Percentiles rank a stretch among this genome's conserved stretches.
Evolutionary conservation across 2,113 vertebrate genomes (phyloP).

Genomic region (Saguinus midas): DNA sequence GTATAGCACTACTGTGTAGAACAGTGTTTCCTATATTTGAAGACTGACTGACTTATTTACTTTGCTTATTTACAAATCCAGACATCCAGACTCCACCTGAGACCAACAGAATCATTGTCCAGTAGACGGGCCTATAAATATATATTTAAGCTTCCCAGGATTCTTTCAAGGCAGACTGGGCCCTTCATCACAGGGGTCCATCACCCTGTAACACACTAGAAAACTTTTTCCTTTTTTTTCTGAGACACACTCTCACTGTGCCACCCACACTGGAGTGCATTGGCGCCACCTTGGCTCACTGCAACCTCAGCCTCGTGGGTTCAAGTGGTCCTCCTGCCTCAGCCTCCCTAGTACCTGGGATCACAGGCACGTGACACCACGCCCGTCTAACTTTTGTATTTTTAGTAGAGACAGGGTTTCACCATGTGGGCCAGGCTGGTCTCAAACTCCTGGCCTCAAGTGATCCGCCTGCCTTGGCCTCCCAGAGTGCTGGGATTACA

Average conservation of each 20-base stretch:
- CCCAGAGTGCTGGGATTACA: too few relatives aligned
- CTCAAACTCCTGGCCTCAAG: too few relatives aligned
- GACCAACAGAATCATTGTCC: neutral
- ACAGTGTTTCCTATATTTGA: neutral
- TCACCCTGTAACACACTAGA: neutral
- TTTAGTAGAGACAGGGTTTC: too few relatives aligned
- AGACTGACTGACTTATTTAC: neutral
- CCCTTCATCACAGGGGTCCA: neutral
- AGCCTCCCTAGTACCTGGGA: neutral
- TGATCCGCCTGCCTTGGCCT: too few relatives aligned
- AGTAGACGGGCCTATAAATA: neutral
- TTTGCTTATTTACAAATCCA: slow-evolving; percentile 13
- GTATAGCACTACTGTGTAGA: neutral
- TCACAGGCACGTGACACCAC: too few relatives aligned
- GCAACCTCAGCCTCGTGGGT: neutral
- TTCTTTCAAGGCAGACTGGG: slow-evolving; percentile 28
- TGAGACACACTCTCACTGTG: too few relatives aligned
- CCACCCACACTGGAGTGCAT: neutral
- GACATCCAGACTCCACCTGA: neutral
- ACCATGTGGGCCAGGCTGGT: too few relatives aligned
- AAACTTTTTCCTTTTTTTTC: neutral
- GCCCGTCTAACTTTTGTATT: too few relatives aligned
- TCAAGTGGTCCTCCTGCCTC: neutral
- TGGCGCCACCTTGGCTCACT: too few relatives aligned
- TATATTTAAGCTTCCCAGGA: neutral